Conservation (phyloP, 2,113 vertebrate species). For the Cyanoramphus novaezelandiae region DNA sequence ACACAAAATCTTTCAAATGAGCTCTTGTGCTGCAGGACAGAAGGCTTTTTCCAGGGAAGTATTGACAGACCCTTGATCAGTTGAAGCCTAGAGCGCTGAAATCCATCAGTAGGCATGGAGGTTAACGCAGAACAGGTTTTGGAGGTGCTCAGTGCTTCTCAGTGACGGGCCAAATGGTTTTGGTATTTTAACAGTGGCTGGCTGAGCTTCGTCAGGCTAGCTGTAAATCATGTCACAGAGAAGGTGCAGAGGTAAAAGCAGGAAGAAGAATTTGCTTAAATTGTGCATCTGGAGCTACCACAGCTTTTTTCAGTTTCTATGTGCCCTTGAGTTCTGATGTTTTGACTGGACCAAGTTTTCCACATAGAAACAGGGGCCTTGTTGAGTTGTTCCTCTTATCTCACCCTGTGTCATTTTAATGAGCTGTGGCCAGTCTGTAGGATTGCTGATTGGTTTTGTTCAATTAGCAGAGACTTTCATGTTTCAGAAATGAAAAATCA, state of each 20-base stretch:
- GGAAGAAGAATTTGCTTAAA: neutral
- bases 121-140: neutral
- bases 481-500: neutral
- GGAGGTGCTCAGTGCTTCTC: neutral
- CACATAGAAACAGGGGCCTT: neutral
- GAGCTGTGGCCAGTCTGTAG: neutral
- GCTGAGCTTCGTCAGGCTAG: neutral
- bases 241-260: neutral
- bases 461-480: neutral
- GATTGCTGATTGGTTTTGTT: neutral
- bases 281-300: neutral
- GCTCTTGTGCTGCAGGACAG: neutral
- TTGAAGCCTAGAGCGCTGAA: neutral
- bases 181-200: neutral
- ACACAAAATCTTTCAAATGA: constrained; percentile 16
- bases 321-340: neutral
- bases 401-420: neutral
- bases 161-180: neutral
- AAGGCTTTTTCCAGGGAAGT: constrained; percentile 5
- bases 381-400: neutral
- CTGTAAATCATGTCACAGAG: neutral
- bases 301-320: neutral
- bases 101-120: neutral
- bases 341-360: neutral
- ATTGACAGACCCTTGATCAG: constrained; percentile 13